A percentile compares a stretch with the other conserved stretches of the same genome.
Evolutionary conservation across 1,140 invertebrate genomes (phyloP).

Genomic region (Atta colombica): DNA sequence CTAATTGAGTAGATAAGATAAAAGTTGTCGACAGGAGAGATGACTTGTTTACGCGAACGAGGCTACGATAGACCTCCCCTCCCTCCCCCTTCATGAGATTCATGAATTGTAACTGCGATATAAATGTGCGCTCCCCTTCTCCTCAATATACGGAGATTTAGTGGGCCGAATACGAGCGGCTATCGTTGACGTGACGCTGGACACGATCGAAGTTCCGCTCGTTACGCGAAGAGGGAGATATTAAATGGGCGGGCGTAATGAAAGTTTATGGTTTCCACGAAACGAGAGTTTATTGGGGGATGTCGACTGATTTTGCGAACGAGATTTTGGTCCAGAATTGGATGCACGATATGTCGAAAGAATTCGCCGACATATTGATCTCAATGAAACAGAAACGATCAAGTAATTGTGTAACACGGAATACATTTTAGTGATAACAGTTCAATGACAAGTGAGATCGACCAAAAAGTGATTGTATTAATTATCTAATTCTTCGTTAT

Average conservation of each 20-base stretch:
- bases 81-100: not conserved
- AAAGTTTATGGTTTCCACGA: slow-evolving; percentile 50
- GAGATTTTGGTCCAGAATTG: slow-evolving; percentile 47
- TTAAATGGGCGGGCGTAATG: slow-evolving; percentile 56
- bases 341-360: slow-evolving; percentile 17
- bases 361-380: slow-evolving; percentile 36
- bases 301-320: slow-evolving; percentile 55
- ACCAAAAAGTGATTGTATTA: not conserved
- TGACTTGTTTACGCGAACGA: slow-evolving; percentile 76
- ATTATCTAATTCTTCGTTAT: not conserved
- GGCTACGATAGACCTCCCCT: slow-evolving; percentile 15
- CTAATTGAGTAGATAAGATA: slow-evolving; percentile 78
- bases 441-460: not conserved
- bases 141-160: slow-evolving; percentile 33
- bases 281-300: slow-evolving; percentile 50
- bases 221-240: slow-evolving; percentile 39
- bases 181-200: slow-evolving; percentile 24
- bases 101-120: not conserved
- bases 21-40: slow-evolving; percentile 67
- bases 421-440: not conserved
- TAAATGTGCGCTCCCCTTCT: not conserved
- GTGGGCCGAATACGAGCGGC: slow-evolving; percentile 12
- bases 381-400: not conserved
- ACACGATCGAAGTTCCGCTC: slow-evolving; percentile 26
- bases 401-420: not conserved